These are phyloP conservation scores for Caiman crocodilus DNA, from an alignment of 2,797 vertebrate species.

Conservation along the genomic window DNA sequence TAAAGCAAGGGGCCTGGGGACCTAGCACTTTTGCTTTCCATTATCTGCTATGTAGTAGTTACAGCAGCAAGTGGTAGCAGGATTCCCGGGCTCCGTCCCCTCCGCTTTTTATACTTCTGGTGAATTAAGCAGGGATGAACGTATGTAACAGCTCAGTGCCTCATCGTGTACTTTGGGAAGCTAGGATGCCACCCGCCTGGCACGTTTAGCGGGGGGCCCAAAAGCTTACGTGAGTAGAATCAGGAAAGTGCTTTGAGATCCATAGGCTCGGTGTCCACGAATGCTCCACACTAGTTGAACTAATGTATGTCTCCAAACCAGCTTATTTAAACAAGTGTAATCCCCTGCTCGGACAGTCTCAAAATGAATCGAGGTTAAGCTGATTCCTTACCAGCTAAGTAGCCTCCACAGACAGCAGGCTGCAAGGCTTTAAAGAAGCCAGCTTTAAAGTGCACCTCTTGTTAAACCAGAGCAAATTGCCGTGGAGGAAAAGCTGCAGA, in stretches of 20 bases:
- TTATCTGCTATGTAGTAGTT: background rate
- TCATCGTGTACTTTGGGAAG: background rate
- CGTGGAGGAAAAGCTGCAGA: background rate
- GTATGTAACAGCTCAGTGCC: rapidly evolving
- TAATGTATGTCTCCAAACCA: background rate
- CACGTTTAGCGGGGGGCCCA: no score
- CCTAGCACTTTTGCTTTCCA: background rate
- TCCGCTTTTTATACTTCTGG: background rate
- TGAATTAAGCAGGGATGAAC: background rate
- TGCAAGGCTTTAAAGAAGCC: no score
- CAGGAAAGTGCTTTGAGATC: background rate
- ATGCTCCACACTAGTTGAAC: background rate
- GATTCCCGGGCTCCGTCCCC: background rate
- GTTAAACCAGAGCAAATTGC: background rate
- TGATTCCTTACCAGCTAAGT: rapidly evolving
- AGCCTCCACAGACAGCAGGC: no score
- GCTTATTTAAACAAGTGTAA: background rate
- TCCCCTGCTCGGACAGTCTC: background rate
- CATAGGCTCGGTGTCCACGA: rapidly evolving
- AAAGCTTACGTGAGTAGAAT: rapidly evolving
- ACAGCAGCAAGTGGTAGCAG: background rate
- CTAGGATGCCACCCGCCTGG: rapidly evolving
- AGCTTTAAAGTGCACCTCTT: background rate
- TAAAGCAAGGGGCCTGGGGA: background rate
- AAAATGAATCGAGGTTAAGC: background rate